Base-by-base conservation (phyloP, 2,888 invertebrate genomes). In the Pardosa pseudoannulata region DNA sequence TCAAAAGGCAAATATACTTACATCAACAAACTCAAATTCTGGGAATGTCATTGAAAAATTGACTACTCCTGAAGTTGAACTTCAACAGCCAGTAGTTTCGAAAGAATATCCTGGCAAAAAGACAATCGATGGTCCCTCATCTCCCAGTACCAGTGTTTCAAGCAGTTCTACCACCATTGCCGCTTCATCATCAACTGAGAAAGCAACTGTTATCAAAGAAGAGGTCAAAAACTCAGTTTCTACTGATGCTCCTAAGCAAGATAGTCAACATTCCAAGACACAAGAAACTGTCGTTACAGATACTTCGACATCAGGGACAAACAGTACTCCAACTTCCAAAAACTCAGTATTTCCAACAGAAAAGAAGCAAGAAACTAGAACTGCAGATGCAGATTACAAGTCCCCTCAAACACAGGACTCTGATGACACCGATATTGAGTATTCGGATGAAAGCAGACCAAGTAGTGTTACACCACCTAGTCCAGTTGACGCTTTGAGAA, bases 401-500 rank as follows among this genome's bases (percentile, higher is more conserved):
- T 9, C 9, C 2, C 11, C 56, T 23, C 3, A 23, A 23, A 16
- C 46, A 2, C 2, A 9, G 2, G 46, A 46, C 16, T 46, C 46
- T 46, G 56, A 56, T 5, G 56, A 56, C 16, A 56, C 56, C 5
- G 56, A 56, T 16, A 56, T 16, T 23, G 62, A 70, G 0, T 71
- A n/a, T 27, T 74, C 73, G 0, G 50, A 50, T 28, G 13, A 31
- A n/a, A 64, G 39, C n/a, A 67, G 56, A 56, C 9, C 28, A 13
- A 36, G 39, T 39, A 71, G 72, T 27, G 23, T 72, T 5, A 16
- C 41, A 0, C 73, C 68, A 1, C 67, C 78, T 9, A 85, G 78
- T 27, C 83, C 83, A 3, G 62, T 85, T 0, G 85, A 85, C 31
- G 62, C 74, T 0, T 36, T 85, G 11, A 73, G 85, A 41, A 73